Evolutionary conservation across 2,888 invertebrate species (phyloP).

Genomic region (Cryptus viduatorius): DNA sequence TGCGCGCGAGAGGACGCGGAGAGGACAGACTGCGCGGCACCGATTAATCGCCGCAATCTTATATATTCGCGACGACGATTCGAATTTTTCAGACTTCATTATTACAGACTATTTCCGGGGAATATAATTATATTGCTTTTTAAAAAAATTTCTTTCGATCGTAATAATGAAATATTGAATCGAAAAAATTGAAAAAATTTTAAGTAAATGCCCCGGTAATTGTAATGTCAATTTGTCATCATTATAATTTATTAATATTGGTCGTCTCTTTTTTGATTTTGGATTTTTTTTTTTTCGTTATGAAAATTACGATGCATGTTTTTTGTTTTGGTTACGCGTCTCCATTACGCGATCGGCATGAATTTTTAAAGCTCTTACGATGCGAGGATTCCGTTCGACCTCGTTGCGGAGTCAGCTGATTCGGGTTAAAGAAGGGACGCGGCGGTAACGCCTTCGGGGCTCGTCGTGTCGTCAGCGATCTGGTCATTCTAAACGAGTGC

Average conservation of each 20-base stretch:
- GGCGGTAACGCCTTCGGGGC: constrained; percentile 52
- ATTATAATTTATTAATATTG: too few relatives aligned
- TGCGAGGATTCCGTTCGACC: constrained; percentile 67
- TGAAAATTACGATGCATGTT: too few relatives aligned
- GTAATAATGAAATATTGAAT: not conserved
- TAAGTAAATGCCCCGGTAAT: too few relatives aligned
- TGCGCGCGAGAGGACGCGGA: constrained; percentile 44
- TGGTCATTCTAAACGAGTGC: constrained; percentile 46
- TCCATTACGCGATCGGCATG: constrained; percentile 58
- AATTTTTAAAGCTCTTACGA: constrained; percentile 65
- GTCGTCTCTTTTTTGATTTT: too few relatives aligned
- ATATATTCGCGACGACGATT: constrained; percentile 21
- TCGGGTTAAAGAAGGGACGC: constrained; percentile 36
- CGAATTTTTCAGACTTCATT: constrained; percentile 4
- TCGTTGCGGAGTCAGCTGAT: constrained; percentile 54
- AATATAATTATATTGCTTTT: too few relatives aligned
- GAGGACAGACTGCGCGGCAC: constrained; percentile 78
- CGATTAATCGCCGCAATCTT: constrained; percentile 60
- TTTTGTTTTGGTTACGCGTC: not conserved
- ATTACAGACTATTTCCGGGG: too few relatives aligned
- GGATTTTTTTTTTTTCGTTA: too few relatives aligned
- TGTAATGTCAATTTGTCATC: too few relatives aligned
- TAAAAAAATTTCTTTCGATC: not conserved
- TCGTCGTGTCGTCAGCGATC: constrained; percentile 39
- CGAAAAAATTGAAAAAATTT: not conserved